These are phyloP conservation scores for Cichlasoma orientale DNA, from an alignment of 2,797 vertebrate species.

Conservation along the genomic window DNA sequence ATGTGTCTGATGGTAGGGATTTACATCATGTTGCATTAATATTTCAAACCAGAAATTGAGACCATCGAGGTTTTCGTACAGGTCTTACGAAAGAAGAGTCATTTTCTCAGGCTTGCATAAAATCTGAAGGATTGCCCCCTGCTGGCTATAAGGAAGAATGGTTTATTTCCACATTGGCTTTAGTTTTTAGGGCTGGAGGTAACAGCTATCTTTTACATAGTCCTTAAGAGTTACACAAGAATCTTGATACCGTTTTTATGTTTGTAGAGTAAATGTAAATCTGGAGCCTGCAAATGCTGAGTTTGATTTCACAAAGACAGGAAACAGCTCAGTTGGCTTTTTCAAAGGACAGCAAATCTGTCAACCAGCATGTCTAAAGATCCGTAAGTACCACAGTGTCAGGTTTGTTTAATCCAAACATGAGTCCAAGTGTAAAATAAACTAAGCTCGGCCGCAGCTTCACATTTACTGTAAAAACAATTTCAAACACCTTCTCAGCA, in stretches of 20 bases:
- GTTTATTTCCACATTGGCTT: too few relatives aligned
- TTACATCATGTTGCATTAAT: background rate
- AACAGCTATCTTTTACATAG: accelerated
- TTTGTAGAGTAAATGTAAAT: background rate
- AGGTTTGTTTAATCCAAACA: background rate
- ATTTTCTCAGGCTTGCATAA: too few relatives aligned
- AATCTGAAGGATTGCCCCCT: too few relatives aligned
- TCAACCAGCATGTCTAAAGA: background rate
- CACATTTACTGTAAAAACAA: background rate
- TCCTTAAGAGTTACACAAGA: background rate
- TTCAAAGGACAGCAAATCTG: too few relatives aligned
- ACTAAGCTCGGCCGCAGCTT: background rate
- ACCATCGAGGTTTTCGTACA: too few relatives aligned
- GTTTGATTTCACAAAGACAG: too few relatives aligned
- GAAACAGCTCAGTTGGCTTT: too few relatives aligned
- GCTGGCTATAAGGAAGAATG: too few relatives aligned
- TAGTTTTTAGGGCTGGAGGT: too few relatives aligned
- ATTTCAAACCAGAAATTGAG: too few relatives aligned
- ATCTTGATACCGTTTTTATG: background rate
- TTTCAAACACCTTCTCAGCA: background rate
- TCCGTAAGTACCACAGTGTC: background rate
- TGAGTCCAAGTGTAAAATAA: background rate
- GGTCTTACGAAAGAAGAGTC: too few relatives aligned
- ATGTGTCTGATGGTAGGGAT: background rate
- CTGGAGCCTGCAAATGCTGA: background rate